Evolutionary conservation across 2,888 invertebrate species (phyloP), one percentile per base, ranked within the genome.

Genomic region (Baccha elongata): DNA sequence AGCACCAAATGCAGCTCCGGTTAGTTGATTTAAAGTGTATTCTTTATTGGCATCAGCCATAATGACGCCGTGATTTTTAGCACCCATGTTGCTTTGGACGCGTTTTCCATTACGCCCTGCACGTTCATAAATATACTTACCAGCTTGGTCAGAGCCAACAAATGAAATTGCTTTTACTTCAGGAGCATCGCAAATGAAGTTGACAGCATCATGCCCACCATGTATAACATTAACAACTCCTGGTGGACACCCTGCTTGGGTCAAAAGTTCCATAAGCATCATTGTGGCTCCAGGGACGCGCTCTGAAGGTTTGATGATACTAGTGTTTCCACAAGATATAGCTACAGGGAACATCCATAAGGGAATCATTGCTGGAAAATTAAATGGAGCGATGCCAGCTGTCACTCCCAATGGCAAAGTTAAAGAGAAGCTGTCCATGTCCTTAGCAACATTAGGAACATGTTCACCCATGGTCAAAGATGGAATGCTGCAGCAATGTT

Each of bases 331-430:
- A 65, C 98, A 97, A 5, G 97, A 95, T 40, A 96, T 92, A 13
- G 96, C 94, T 53, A 96, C 92, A 0, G 96, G 96, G 93, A 96
- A 96, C 93, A 96, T 96, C 99, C 99, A 99, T 3, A 99, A 92
- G 0, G 99, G 99, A 86, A 99, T 98, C 99, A 99, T 99, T 29
- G 99, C 99, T 0, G 99, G 99, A 91, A 99, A 99, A 91, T 99
- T 99, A 91, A 99, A 99, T 0, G 99, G 99, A n/a, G 98, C 96
- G 87, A 99, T 98, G 55, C 99, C 98, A 87, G 95, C 96, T 29
- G 96, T 95, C 3, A 91, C 90, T 44, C 99, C 99, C 1, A 99
- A 91, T 0, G 99, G 99, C 52, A 96, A 92, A 86, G 97, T 95
- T 90, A 97, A 96, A 8, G 98, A 97, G 86, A 96, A 94, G 0